phyloP scores from a whole-genome alignment of 2,797 vertebrate species.

The Falco berigora region DNA sequence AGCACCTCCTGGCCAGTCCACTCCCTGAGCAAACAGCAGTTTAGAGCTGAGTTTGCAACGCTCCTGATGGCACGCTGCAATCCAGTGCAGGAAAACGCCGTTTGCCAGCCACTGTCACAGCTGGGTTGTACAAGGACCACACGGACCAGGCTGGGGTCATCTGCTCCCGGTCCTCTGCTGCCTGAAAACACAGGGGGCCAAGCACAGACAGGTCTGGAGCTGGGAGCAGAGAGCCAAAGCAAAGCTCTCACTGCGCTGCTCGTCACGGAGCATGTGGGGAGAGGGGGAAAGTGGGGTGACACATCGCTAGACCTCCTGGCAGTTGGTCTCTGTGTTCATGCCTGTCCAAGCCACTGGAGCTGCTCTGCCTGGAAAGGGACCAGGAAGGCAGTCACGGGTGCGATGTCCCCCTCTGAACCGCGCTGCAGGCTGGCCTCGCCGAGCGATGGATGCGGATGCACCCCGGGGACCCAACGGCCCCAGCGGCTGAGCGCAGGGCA shows the following conservation, averaged over 20 bases:
- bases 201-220: background rate
- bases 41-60: background rate
- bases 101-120: background rate
- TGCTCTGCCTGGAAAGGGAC: background rate
- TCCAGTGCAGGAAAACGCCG: background rate
- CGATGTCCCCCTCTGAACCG: rapidly evolving
- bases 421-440: rapidly evolving
- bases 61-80: background rate
- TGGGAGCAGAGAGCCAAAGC: background rate
- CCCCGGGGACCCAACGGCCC: rapidly evolving
- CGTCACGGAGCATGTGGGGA: rapidly evolving
- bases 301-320: background rate
- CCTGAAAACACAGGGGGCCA: background rate
- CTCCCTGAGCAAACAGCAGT: background rate
- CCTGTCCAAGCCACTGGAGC: background rate
- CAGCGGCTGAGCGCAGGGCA: background rate
- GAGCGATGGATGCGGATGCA: rapidly evolving
- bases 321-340: rapidly evolving
- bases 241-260: background rate
- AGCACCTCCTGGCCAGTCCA: background rate
- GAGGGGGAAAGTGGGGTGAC: background rate
- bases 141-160: background rate
- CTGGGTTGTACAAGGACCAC: background rate
- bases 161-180: background rate
- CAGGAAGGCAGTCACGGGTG: background rate